Base-by-base conservation (phyloP, 2,113 vertebrate species). In the Anhinga rufa region DNA sequence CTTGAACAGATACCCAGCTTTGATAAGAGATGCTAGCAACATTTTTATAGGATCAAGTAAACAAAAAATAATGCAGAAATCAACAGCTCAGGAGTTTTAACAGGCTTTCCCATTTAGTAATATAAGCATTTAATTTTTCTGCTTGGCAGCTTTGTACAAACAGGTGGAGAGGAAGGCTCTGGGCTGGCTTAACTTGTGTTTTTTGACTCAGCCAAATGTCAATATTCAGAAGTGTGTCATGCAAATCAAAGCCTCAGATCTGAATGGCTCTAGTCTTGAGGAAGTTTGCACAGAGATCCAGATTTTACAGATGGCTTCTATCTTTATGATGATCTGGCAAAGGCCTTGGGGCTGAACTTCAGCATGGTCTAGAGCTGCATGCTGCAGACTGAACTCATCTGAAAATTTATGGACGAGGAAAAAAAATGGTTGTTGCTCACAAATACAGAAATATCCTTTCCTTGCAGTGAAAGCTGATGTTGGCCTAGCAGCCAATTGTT, bases 81-180 rank as follows among this genome's bases (percentile, higher is more conserved):
- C 49, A 82, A 76, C 42, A 76, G 52, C 22, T 52, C 34, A 69
- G 49, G 65, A 87, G 17, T 80, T 91, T 85, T 77, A 80, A 72
- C 22, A 62, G 49, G 25, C 44, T 76, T 87, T 82, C 57, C 34
- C 49, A 62, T 89, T 87, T 62, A 90, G 79, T 52, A 90, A 85
- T 66, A 86, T 12, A 92, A 92, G 58, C 62, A 70, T 86, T 93
- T 91, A 75, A 82, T 95, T 92, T 70, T 87, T 90, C 78, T 79
- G 18, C 81, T 92, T 95, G 94, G 62, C 78, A 91, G 83, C 62
- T 88, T 88, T 92, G 49, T 85, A 60, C 82, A 92, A 96, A 94
- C 92, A 96, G 89, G 91, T 95, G 84, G 92, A 88, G 83, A 96
- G 77, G 78, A 95, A 95, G 80, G 82, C 78, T 93, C 86, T 85